Evolutionary conservation across 2,797 vertebrate species (phyloP).

Genomic region (Danio choprae): DNA sequence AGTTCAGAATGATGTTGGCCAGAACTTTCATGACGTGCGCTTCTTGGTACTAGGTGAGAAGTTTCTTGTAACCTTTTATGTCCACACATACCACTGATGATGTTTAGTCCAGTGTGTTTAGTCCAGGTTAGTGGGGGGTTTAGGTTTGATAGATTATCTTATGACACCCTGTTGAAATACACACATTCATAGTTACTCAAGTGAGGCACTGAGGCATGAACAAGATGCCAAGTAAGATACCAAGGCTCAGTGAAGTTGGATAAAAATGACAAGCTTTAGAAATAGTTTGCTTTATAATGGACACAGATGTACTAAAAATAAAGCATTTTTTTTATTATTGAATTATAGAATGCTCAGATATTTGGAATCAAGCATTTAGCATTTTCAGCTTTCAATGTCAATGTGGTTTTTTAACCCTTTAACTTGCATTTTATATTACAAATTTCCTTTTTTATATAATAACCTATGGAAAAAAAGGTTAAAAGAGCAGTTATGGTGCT

Average conservation of each 20-base stretch:
- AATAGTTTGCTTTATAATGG: background rate
- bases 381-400: background rate
- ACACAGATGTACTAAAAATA: background rate
- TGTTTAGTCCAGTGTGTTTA: background rate
- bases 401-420: too few species aligned
- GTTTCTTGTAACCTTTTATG: background rate
- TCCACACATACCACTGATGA: background rate
- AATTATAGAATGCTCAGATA: background rate
- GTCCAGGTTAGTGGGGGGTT: background rate
- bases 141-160: conserved; percentile 16
- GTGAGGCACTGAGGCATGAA: conserved; percentile 19
- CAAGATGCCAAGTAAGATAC: background rate
- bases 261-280: background rate
- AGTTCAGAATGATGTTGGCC: conserved; percentile 89
- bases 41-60: conserved; percentile 90
- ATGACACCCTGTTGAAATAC: background rate
- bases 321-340: background rate
- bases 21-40: conserved; percentile 83
- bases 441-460: too few species aligned
- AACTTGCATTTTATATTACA: too few species aligned
- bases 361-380: background rate
- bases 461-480: too few species aligned
- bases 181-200: conserved; percentile 18
- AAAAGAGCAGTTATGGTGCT: too few species aligned
- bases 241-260: background rate